Conservation (phyloP, 2,888 invertebrate species). For the Drosophila rubida region DNA sequence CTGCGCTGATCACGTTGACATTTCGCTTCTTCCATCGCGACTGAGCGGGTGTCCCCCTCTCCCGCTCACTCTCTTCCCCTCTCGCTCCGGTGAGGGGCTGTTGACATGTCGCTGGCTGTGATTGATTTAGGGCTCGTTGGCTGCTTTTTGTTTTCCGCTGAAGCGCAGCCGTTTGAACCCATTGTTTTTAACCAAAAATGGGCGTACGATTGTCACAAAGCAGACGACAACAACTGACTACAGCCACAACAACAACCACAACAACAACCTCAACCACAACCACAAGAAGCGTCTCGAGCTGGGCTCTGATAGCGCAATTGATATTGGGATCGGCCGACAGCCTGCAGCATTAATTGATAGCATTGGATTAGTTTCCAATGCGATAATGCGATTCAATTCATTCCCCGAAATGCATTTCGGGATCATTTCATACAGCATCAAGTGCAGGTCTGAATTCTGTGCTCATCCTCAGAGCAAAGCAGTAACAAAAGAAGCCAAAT, state of each 20-base stretch:
- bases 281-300: constrained; percentile 5
- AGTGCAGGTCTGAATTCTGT: not conserved
- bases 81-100: constrained; percentile 34
- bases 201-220: constrained; percentile 59
- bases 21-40: constrained; percentile 52
- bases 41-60: not conserved
- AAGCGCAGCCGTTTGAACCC: constrained; percentile 78
- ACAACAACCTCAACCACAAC: not conserved
- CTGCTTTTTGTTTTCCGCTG: constrained; percentile 71
- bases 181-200: constrained; percentile 76
- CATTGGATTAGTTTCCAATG: constrained; percentile 12
- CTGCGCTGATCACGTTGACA: constrained; percentile 76
- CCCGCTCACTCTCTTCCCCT: not conserved
- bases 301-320: constrained; percentile 14
- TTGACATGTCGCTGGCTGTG: constrained; percentile 76
- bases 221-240: constrained; percentile 32
- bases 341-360: constrained; percentile 36
- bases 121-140: constrained; percentile 78
- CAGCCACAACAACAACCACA: constrained; percentile 6
- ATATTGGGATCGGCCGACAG: constrained; percentile 3
- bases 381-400: not conserved
- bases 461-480: not conserved
- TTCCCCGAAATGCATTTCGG: not conserved
- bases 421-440: not conserved
- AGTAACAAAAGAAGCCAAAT: no score